These are phyloP conservation scores for Altica lythri DNA, from an alignment of 2,888 invertebrate genomes.

Conservation along the genomic window DNA sequence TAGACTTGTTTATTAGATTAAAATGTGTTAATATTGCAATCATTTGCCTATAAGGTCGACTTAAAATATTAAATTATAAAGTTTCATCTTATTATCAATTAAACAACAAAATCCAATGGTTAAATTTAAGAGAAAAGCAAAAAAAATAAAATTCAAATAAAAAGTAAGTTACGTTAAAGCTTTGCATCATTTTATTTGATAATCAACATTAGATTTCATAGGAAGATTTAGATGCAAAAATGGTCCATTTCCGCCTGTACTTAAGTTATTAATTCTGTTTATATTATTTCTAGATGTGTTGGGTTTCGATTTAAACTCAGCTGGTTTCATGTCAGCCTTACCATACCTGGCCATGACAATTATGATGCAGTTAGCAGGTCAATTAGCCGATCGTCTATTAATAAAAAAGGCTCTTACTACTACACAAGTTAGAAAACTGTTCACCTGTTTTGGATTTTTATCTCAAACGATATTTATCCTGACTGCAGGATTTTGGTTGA, in stretches of 20 bases:
- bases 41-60: no score
- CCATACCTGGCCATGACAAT: conserved; percentile 89
- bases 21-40: no score
- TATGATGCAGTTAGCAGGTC: conserved; percentile 77
- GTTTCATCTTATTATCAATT: no score
- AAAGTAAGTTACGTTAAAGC: no score
- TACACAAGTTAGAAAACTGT: conserved; percentile 70
- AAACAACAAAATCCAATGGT: no score
- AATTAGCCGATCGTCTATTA: conserved; percentile 79
- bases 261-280: background rate
- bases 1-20: no score
- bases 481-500: conserved; percentile 73
- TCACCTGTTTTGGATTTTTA: conserved; percentile 75
- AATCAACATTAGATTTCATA: no score
- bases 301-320: conserved; percentile 73
- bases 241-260: no score
- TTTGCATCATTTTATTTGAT: no score
- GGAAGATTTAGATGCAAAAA: no score
- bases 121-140: no score
- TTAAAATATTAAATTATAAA: no score
- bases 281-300: conserved; percentile 67
- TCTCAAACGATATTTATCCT: conserved; percentile 85
- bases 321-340: conserved; percentile 82
- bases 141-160: background rate
- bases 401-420: conserved; percentile 67